Evolutionary conservation across 2,113 vertebrate species (phyloP).

Genomic region (Tupaia chinensis): DNA sequence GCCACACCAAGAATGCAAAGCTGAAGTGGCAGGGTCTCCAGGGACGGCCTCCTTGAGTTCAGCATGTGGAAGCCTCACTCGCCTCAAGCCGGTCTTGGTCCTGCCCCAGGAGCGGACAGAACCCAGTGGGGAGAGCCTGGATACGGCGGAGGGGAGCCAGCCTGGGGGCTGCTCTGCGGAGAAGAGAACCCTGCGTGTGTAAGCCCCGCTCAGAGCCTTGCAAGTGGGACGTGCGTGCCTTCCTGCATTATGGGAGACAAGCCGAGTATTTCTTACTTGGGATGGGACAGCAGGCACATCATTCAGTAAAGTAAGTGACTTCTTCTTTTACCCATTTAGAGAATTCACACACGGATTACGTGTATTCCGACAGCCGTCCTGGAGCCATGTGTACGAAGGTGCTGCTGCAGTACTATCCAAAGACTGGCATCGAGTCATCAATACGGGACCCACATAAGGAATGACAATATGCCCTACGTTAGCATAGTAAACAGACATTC

Average conservation of each 20-base stretch:
- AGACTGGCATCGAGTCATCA: background rate
- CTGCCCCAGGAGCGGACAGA: background rate
- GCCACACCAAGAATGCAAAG: background rate
- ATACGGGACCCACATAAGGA: no score
- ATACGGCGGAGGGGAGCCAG: background rate
- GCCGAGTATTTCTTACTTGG: background rate
- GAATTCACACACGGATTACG: background rate
- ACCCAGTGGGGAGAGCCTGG: background rate
- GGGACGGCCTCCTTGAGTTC: background rate
- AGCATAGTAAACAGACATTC: background rate
- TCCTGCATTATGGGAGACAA: background rate
- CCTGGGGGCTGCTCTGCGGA: background rate
- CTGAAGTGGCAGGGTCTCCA: background rate
- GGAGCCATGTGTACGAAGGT: background rate
- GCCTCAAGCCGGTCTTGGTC: background rate
- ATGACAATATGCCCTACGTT: background rate
- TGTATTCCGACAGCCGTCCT: background rate
- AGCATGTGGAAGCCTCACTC: rapidly evolving
- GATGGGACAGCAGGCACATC: background rate
- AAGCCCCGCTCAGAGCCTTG: background rate
- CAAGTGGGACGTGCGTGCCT: background rate
- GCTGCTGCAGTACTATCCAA: background rate
- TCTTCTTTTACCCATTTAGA: background rate
- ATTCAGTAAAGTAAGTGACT: background rate
- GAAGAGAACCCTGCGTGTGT: background rate